These are phyloP conservation scores for Drosophila picticornis DNA, from an alignment of 2,888 invertebrate species.

Conservation along the genomic window DNA sequence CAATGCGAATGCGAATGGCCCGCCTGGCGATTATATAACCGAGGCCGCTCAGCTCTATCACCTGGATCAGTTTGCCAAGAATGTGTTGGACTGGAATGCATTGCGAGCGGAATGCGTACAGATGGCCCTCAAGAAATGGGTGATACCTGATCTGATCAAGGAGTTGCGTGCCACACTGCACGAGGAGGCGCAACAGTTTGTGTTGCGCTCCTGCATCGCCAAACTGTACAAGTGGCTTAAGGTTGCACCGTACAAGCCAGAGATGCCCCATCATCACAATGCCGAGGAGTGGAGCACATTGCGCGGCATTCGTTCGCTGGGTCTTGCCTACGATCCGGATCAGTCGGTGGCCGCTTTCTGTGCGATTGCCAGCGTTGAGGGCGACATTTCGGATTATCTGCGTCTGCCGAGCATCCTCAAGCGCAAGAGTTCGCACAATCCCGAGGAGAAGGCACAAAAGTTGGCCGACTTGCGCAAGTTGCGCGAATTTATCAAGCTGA, in stretches of 20 bases:
- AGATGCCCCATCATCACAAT: conserved; percentile 91
- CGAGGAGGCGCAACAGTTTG: conserved; percentile 94
- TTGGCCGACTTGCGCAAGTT: conserved; percentile 89
- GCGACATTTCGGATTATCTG: conserved; percentile 96
- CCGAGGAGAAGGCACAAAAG: conserved; percentile 89
- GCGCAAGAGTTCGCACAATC: conserved; percentile 90
- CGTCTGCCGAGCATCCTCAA: conserved; percentile 94
- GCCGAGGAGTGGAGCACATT: conserved; percentile 95
- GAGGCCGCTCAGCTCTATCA: conserved; percentile 91
- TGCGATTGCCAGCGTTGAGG: conserved; percentile 94
- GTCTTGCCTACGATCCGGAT: conserved; percentile 94
- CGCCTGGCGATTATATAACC: conserved; percentile 91
- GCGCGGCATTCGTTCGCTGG: conserved; percentile 93
- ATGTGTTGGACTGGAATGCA: conserved; percentile 98
- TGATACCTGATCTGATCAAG: conserved; percentile 95
- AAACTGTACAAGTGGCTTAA: conserved; percentile 96
- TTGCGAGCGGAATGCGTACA: conserved; percentile 95
- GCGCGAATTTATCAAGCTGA: conserved; percentile 93
- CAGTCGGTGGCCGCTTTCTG: conserved; percentile 94
- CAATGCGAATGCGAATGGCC: conserved; percentile 86
- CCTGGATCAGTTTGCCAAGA: conserved; percentile 96
- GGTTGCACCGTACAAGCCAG: conserved; percentile 90
- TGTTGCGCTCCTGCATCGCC: conserved; percentile 93
- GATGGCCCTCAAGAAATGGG: conserved; percentile 93
- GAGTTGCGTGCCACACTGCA: conserved; percentile 93